Evolutionary conservation across 2,113 vertebrate genomes (phyloP), one percentile per base, ranked within the genome.

Genomic region (Hepsetus odoe): DNA sequence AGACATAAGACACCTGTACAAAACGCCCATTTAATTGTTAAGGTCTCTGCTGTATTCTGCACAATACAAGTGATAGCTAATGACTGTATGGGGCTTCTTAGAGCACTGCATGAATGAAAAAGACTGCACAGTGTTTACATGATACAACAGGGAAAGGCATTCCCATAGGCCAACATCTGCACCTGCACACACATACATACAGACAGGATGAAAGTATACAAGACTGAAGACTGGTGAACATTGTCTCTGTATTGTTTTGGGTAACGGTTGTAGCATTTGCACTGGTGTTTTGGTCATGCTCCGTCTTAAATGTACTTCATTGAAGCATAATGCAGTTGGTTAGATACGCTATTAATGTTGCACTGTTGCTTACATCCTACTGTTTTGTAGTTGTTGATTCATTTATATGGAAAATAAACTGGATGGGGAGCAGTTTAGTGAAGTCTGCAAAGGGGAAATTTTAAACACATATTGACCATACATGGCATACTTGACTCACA

Each of bases 1-100:
- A 76, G 80, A 90, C 82, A 82, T 69, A 84, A 73, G 75, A 87
- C 86, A 80, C 72, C 77, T 35, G 67, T 77, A 78, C 76, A 80
- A 74, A 73, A 70, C 66, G 74, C 33, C 72, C 51, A 76, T 66
- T 66, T 73, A 20, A 51, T 40, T 56, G n/a, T 69, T 51, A 76
- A 70, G 56, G 62, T 62, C 81, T 73, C 38, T 58, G 44, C 55
- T 58, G 72, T 49, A 28, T 35, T 67, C 81, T 78, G 35, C 53
- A 70, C 58, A 28, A 65, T 59, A 80, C 64, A 20, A 76, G 61
- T 72, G 46, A 77, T 53, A 78, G 76, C 49, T 72, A 61, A 82
- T 76, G 67, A 35, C 59, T 64, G 76, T 72, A 87, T 73, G 66
- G 68, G 71, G 80, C 80, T 77, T 70, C 32, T 18, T 38, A 40